Base-by-base conservation (phyloP, 2,888 invertebrate genomes). In the Spicauda simplicius region DNA sequence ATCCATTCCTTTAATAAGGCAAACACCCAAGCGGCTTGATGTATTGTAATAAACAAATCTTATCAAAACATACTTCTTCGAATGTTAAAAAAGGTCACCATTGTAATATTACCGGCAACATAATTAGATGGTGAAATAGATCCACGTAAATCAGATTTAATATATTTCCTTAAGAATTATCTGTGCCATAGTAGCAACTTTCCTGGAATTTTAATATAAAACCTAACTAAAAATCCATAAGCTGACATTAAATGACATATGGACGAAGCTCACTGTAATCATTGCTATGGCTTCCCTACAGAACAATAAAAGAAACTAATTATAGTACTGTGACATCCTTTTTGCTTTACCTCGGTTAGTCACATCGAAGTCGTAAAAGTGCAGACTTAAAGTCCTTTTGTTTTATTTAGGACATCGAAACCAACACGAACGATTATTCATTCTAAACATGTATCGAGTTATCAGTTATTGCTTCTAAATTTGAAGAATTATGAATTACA, bases 271-370 rank as follows among this genome's bases (percentile, higher is more conserved):
- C 52, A 37, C 37, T 52, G 1, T 50, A 18, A 19, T 14, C 16
- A 25, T 52, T 64, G 4, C 57, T 64, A 64, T 16, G 57, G 64
- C 53, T 64, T 64, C 64, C 0, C 18, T 18, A 20, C 64, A 65
- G 53, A 53, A 52, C 56, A 64, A 65, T 41, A 58, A 65, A 53
- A 65, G 58, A 58, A 64, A 58, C 57, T 48, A 58, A 52, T 58
- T 65, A 30, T 53, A 12, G n/a, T 33, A 64, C 52, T 53, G 41
- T 41, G 57, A 25, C 18, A 33, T 50, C 45, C n/a, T 19, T 53
- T 53, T 61, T 58, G 20, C 33, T 41, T 37, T 37, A 52, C 37
- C 19, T 50, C n/a, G 18, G 58, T 59, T 48, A 59, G 48, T 59
- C 58, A 52, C 20, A 12, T 20, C 16, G 57, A 57, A 64, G 57